These are phyloP conservation scores for Pogoniulus pusillus DNA, from an alignment of 2,797 vertebrate species.

Conservation along the genomic window DNA sequence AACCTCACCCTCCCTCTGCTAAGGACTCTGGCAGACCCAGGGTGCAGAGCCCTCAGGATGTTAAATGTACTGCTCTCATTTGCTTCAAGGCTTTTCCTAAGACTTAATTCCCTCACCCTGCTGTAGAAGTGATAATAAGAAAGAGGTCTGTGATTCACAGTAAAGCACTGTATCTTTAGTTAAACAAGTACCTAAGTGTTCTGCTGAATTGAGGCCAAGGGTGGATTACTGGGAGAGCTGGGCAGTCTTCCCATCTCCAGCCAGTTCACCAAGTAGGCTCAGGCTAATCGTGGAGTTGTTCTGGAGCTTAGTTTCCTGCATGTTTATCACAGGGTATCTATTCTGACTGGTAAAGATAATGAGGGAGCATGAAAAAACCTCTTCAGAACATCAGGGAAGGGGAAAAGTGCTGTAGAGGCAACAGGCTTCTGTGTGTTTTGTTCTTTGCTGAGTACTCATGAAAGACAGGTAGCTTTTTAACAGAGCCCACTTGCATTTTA, in stretches of 20 bases:
- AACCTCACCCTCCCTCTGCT: background rate
- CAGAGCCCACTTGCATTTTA: background rate
- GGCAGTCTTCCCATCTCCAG: slow-evolving; percentile 48
- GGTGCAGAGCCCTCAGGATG: background rate
- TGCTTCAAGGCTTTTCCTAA: background rate
- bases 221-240: slow-evolving; percentile 42
- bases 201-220: slow-evolving; percentile 42
- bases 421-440: background rate
- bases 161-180: slow-evolving; percentile 33
- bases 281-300: slow-evolving; percentile 25
- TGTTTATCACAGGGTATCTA: slow-evolving; percentile 21
- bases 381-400: background rate
- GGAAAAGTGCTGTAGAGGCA: background rate
- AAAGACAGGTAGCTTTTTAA: background rate
- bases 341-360: slow-evolving; percentile 29
- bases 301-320: slow-evolving; percentile 33
- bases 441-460: background rate
- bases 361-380: background rate
- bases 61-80: slow-evolving; percentile 12
- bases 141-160: slow-evolving; percentile 36
- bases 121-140: slow-evolving; percentile 36
- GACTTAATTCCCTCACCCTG: background rate
- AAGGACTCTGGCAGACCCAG: background rate
- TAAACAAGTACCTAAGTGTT: slow-evolving; percentile 55
- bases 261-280: slow-evolving; percentile 45